These are phyloP conservation scores for Colossoma macropomum DNA, from an alignment of 2,113 vertebrate genomes.

Conservation along the genomic window DNA sequence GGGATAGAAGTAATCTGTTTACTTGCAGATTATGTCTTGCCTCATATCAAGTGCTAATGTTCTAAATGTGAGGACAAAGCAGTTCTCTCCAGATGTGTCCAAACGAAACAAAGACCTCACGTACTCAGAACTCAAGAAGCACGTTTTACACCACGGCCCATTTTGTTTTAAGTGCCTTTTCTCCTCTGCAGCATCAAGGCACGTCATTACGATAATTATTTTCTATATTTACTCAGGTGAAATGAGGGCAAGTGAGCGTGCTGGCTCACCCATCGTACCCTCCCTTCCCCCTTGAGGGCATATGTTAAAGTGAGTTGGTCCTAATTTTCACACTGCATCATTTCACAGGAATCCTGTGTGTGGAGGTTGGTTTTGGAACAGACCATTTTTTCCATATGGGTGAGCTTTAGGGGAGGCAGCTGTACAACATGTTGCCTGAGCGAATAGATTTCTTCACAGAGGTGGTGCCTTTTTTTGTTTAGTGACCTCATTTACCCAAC, in stretches of 20 bases:
- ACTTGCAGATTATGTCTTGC: not conserved
- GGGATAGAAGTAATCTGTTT: not conserved
- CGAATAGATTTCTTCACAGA: conserved; percentile 23
- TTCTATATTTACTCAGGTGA: conserved; percentile 78
- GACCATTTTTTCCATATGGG: conserved; percentile 48
- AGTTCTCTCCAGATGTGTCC: not conserved
- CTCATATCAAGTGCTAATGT: not conserved
- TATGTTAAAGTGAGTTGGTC: conserved; percentile 59
- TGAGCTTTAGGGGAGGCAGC: conserved; percentile 13
- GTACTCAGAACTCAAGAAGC: conserved; percentile 64
- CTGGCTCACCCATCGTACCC: conserved; percentile 53
- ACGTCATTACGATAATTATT: conserved; percentile 81
- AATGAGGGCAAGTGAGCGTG: conserved; percentile 73
- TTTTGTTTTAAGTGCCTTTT: conserved; percentile 73
- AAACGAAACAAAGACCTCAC: not conserved
- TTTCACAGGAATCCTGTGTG: conserved; percentile 24
- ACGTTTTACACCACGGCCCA: conserved; percentile 67
- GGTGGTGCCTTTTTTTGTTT: conserved; percentile 34
- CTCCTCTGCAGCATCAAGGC: conserved; percentile 63
- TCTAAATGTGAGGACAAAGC: not conserved
- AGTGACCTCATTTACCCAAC: conserved; percentile 55
- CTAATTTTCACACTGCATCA: conserved; percentile 48
- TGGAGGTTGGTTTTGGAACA: conserved; percentile 47
- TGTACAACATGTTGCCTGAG: conserved; percentile 43
- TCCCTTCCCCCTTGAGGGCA: conserved; percentile 58